Conservation (phyloP, 2,888 invertebrate species). For the Cataglyphis cursor region DNA sequence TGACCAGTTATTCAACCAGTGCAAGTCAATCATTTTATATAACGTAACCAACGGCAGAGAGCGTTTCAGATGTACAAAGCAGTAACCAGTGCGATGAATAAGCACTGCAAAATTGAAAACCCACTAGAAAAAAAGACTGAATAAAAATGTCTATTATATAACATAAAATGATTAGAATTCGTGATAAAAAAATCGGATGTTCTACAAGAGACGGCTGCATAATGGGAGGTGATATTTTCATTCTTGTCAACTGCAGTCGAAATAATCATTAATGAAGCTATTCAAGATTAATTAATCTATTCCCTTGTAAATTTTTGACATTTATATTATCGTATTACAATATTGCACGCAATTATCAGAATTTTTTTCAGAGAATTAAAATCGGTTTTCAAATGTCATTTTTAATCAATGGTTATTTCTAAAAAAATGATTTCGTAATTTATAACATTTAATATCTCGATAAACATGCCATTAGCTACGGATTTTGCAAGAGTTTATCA, state of each 20-base stretch:
- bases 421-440: not conserved
- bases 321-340: not conserved
- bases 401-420: not conserved
- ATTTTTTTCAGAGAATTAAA: not conserved
- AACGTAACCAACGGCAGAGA: conserved; percentile 16
- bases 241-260: not conserved
- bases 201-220: not conserved
- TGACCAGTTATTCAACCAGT: conserved; percentile 47
- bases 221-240: not conserved
- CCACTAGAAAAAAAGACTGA: not conserved
- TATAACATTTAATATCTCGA: too few relatives aligned
- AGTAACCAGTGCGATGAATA: conserved; percentile 3
- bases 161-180: not conserved
- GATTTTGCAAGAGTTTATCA: not conserved
- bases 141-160: conserved; percentile 29
- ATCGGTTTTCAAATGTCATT: not conserved
- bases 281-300: conserved; percentile 1
- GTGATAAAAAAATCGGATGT: not conserved
- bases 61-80: conserved; percentile 11
- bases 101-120: conserved; percentile 31
- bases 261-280: not conserved
- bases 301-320: not conserved
- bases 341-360: not conserved
- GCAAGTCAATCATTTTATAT: conserved; percentile 45
- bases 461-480: not conserved